A percentile compares a stretch with the other conserved stretches of the same genome.
Conservation (phyloP, 2,797 vertebrate species). For the Mus spretus region DNA sequence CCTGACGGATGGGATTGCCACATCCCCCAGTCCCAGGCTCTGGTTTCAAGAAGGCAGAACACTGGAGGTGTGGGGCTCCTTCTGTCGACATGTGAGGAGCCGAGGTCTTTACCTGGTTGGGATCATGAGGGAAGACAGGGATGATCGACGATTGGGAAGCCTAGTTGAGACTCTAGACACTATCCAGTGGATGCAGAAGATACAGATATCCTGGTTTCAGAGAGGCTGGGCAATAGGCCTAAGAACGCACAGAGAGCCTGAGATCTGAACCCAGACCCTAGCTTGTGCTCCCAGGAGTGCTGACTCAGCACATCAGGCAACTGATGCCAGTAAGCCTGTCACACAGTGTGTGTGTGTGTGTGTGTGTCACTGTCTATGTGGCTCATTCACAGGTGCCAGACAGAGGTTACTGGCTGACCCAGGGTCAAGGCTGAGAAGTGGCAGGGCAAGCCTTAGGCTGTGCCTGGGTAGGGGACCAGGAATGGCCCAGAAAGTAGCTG, state of each 20-base stretch:
- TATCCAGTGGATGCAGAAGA: fast-evolving
- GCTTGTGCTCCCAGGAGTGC: fast-evolving
- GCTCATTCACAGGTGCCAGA: background rate
- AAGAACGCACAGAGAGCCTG: background rate
- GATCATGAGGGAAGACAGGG: background rate
- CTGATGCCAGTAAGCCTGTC: background rate
- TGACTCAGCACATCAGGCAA: background rate
- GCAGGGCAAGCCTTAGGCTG: background rate
- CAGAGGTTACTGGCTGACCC: background rate
- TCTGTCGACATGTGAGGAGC: background rate
- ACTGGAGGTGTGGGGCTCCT: background rate
- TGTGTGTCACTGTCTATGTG: background rate
- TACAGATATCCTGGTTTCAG: background rate
- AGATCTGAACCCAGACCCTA: background rate
- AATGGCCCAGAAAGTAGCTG: fast-evolving
- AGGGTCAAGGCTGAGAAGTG: background rate
- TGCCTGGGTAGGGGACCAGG: background rate
- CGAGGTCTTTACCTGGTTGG: background rate
- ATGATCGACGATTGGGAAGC: background rate
- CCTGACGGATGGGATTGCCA: background rate
- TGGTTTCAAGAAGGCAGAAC: background rate
- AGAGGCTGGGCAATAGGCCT: background rate
- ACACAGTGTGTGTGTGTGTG: too few species aligned
- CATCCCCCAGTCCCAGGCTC: background rate
- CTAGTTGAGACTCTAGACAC: background rate